phyloP scores from a whole-genome alignment of 2,113 vertebrate species.

The Phylloscopus trochiloides region DNA sequence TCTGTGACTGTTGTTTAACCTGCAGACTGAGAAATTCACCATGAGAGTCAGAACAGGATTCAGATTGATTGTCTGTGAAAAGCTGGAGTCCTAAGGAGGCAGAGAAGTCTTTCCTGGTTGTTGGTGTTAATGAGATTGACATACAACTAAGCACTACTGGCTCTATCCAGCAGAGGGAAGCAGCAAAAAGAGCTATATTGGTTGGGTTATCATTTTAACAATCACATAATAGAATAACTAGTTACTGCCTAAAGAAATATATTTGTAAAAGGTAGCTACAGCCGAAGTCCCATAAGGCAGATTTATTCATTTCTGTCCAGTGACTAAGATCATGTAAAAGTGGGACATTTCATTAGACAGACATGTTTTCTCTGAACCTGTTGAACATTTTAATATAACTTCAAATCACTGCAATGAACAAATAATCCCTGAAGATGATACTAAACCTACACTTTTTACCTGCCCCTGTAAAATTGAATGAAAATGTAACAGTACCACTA shows the following conservation, averaged over 20 bases:
- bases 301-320: not conserved
- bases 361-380: constrained; percentile 15
- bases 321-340: not conserved
- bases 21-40: not conserved
- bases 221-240: not conserved
- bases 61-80: not conserved
- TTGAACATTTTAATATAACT: not conserved
- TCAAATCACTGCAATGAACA: not conserved
- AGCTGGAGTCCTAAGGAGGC: not conserved
- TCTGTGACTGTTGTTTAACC: not conserved
- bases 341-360: not conserved
- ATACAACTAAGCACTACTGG: not conserved
- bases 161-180: constrained; percentile 55
- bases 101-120: not conserved
- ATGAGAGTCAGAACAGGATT: not conserved
- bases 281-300: not conserved
- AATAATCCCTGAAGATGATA: constrained; percentile 69
- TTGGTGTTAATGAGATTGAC: not conserved
- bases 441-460: constrained; percentile 68
- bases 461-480: constrained; percentile 80
- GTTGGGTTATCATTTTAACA: not conserved
- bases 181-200: constrained; percentile 24
- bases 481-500: constrained; percentile 85
- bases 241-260: not conserved
- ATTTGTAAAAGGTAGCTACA: not conserved